Percentiles rank a stretch among this genome's conserved stretches.
Evolutionary conservation across 2,797 vertebrate species (phyloP).

Genomic region (Artibeus lituratus): DNA sequence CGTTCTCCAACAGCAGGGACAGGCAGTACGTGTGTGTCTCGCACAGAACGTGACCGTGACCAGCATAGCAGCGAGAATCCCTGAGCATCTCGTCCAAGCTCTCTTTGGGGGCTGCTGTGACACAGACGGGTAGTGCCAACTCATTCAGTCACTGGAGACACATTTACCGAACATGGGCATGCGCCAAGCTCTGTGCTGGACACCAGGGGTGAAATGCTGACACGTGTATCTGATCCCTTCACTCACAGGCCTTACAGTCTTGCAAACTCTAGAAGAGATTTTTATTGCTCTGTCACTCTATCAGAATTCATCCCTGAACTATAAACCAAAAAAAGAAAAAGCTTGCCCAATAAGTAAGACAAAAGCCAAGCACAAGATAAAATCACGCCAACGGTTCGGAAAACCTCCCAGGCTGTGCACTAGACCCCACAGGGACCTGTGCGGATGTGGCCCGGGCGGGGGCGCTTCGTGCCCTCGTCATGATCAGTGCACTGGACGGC

Average conservation of each 20-base stretch:
- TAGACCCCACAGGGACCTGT: not conserved
- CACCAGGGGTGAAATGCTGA: too few species aligned
- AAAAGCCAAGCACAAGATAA: not conserved
- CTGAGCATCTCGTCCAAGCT: not conserved
- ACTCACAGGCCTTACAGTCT: not conserved
- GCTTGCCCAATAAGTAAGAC: not conserved
- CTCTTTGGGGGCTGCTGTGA: not conserved
- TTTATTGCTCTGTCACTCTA: not conserved
- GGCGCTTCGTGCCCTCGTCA: not conserved
- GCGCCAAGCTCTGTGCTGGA: not conserved
- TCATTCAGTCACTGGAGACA: not conserved
- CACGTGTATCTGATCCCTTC: not conserved
- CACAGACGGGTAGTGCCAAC: not conserved
- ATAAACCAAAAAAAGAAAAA: not conserved
- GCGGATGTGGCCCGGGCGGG: not conserved
- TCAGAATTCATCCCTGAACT: not conserved
- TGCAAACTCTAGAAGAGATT: not conserved
- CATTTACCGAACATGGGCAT: accelerated
- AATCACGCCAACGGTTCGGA: not conserved
- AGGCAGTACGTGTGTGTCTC: not conserved
- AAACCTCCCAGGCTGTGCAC: not conserved
- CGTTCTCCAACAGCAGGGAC: not conserved
- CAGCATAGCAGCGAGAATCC: not conserved
- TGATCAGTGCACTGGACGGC: not conserved
- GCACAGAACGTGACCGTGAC: not conserved